phyloP scores from a whole-genome alignment of 2,888 invertebrate species.

The Drosophila barbarae region DNA sequence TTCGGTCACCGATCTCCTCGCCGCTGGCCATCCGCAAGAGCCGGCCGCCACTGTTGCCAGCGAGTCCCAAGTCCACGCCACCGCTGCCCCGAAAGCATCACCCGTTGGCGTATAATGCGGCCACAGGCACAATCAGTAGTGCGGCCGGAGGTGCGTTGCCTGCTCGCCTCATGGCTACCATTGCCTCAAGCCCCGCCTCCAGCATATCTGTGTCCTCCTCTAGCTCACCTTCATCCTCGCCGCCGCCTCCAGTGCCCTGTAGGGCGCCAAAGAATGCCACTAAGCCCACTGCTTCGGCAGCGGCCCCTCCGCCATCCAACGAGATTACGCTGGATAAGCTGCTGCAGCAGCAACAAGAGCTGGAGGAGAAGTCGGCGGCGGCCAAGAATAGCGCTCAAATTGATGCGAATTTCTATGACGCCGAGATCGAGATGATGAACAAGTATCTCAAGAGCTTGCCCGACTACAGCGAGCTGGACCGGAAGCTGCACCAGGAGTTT shows the following conservation, averaged over 20 bases:
- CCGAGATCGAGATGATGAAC: constrained; percentile 80
- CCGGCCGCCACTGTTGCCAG: constrained; percentile 59
- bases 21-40: constrained; percentile 71
- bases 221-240: constrained; percentile 77
- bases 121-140: constrained; percentile 64
- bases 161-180: constrained; percentile 65
- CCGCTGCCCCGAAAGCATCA: constrained; percentile 72
- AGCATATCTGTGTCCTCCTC: constrained; percentile 78
- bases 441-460: constrained; percentile 80
- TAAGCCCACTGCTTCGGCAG: constrained; percentile 6
- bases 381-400: constrained; percentile 68
- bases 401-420: constrained; percentile 78
- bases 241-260: constrained; percentile 77
- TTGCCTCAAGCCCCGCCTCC: constrained; percentile 75
- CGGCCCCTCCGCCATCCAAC: constrained; percentile 8
- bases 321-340: constrained; percentile 71
- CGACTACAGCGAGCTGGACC: constrained; percentile 79
- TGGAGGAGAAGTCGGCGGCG: constrained; percentile 73
- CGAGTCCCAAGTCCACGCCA: constrained; percentile 75
- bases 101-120: constrained; percentile 69
- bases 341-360: constrained; percentile 72
- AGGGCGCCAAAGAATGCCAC: constrained; percentile 72
- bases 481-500: constrained; percentile 79
- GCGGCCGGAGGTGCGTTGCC: constrained; percentile 69
- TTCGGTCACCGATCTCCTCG: constrained; percentile 75